Base-by-base conservation (phyloP, 2,797 vertebrate species). In the Rhinophrynus dorsalis region DNA sequence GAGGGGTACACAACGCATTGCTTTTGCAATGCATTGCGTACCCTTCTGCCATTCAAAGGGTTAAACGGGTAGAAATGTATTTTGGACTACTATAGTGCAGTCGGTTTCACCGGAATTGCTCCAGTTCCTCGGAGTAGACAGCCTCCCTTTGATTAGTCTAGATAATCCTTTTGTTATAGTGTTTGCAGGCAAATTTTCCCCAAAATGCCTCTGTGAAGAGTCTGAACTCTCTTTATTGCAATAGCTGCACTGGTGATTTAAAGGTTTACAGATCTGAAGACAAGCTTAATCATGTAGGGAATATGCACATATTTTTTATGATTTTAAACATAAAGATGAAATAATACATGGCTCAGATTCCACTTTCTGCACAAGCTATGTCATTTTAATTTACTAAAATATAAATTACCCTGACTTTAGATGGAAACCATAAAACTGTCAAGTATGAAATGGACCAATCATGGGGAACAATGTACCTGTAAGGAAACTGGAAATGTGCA, bases 261-360 rank as follows among this genome's bases (percentile, higher is more conserved):
- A 76, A 84, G 51, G 51, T n/a, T 75, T 81, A 54, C 64, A 79
- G 58, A 64, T 67, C 81, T 84, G 79, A 64, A 77, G 74, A 80
- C 76, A 80, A 78, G 60, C 68, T 79, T 72, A 80, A 75, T 79
- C 78, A 83, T 76, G 80, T 67, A 81, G 67, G 75, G 85, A 86
- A 79, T 68, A 78, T 42, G 59, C 23, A 68, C 77, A 77, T 73
- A 73, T 76, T 81, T 30, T 62, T 80, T 78, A 85, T 84, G 81
- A 83, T 78, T 82, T 83, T 81, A 74, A 82, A 67, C 69, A 58
- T 65, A 75, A 76, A 59, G 17, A 38, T 80, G 73, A 66, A 79
- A 76, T 75, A 83, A 75, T 37, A 75, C 75, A 68, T 67, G 82
- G 56, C 77, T 70, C 45, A 68, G 65, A 58, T 84, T 80, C 78